A percentile compares a stretch with the other conserved stretches of the same genome.
These are phyloP conservation scores for Melanotus villosus DNA, from an alignment of 2,888 invertebrate species.

Conservation along the genomic window DNA sequence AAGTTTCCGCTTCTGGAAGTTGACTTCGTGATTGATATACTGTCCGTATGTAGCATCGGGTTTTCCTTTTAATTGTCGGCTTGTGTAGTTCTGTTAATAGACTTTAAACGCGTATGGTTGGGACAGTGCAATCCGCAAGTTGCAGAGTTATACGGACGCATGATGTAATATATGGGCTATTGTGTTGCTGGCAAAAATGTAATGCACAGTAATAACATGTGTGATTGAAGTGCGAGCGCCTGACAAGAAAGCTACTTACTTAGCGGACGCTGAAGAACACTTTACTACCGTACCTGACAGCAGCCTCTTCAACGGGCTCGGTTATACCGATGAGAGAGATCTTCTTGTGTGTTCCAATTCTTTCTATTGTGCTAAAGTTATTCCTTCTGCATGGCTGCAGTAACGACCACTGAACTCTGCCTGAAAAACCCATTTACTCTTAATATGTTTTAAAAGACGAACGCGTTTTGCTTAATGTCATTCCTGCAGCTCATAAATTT, in stretches of 20 bases:
- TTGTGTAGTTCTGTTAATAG: conserved; percentile 58
- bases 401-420: conserved; percentile 15
- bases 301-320: conserved; percentile 46
- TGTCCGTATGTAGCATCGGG: conserved; percentile 2
- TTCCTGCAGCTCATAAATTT: conserved; percentile 2
- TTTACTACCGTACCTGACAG: conserved; percentile 61
- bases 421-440: background rate
- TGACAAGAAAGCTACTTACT: conserved; percentile 65
- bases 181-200: conserved; percentile 64
- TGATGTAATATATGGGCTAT: conserved; percentile 66
- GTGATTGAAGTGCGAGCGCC: conserved; percentile 63
- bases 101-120: conserved; percentile 46
- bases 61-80: conserved; percentile 61
- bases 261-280: conserved; percentile 61
- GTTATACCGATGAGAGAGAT: conserved; percentile 39
- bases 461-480: too few relatives aligned
- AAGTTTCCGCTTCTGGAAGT: background rate
- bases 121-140: conserved; percentile 38
- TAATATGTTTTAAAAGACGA: background rate
- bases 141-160: conserved; percentile 45
- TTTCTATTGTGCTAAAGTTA: conserved; percentile 28
- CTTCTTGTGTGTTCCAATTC: conserved; percentile 46
- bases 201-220: conserved; percentile 65
- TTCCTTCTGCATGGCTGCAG: conserved; percentile 26
- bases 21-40: conserved; percentile 14